Percentiles rank a stretch among this genome's conserved stretches.
Evolutionary conservation across 1,140 invertebrate genomes (phyloP).

Genomic region (Dufourea novaeangliae): DNA sequence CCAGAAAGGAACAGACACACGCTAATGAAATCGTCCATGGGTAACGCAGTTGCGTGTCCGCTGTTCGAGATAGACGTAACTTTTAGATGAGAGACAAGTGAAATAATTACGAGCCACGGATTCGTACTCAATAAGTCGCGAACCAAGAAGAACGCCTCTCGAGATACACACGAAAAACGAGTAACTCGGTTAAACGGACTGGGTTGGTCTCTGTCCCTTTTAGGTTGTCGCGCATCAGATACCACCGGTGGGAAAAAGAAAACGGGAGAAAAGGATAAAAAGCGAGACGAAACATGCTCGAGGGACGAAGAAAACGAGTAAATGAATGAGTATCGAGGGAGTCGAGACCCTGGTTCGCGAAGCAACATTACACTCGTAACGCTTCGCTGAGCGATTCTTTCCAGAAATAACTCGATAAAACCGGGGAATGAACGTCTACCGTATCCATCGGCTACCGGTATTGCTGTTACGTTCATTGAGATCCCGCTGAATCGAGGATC

Average conservation of each 20-base stretch:
- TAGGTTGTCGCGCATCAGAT: background rate
- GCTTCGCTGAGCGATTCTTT: slow-evolving; percentile 17
- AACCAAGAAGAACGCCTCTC: background rate
- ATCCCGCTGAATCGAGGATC: background rate
- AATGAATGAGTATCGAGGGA: slow-evolving; percentile 16
- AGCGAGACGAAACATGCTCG: background rate
- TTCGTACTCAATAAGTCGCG: slow-evolving; percentile 12
- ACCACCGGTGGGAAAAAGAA: background rate
- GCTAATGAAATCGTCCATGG: background rate
- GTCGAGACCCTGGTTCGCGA: background rate
- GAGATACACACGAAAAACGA: slow-evolving; percentile 1
- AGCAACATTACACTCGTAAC: background rate
- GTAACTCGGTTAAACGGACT: background rate
- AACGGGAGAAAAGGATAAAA: background rate
- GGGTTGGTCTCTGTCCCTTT: slow-evolving; percentile 5
- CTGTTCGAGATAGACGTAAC: background rate
- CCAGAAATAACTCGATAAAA: background rate
- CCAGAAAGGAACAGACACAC: background rate
- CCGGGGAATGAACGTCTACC: background rate
- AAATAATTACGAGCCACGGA: slow-evolving; percentile 9
- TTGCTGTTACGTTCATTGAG: background rate
- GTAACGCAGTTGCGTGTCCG: background rate
- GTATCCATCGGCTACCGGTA: slow-evolving; percentile 4
- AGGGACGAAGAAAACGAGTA: slow-evolving; percentile 12
- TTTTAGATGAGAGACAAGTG: background rate